Conservation (phyloP, 2,888 invertebrate genomes). For the Cataglyphis cursor region DNA sequence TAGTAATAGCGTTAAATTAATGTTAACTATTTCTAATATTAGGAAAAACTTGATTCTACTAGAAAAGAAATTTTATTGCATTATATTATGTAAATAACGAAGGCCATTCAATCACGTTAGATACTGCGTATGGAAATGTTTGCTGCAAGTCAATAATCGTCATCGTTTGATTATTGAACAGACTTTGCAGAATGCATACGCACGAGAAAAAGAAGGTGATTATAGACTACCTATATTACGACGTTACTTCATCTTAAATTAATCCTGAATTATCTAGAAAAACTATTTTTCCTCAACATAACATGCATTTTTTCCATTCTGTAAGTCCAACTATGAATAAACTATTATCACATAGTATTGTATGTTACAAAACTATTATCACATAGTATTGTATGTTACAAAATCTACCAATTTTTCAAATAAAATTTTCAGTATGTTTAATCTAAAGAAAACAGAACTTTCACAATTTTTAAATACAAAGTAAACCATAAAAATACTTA, state of each 20-base stretch:
- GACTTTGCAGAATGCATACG: neutral
- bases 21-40: neutral
- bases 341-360: neutral
- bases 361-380: neutral
- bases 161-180: slow-evolving; percentile 21
- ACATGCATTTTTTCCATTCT: neutral
- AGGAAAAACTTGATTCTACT: neutral
- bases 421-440: neutral
- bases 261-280: neutral
- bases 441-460: neutral
- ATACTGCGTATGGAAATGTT: slow-evolving; percentile 15
- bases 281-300: neutral
- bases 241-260: neutral
- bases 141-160: slow-evolving; percentile 10
- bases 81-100: neutral
- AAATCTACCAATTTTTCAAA: neutral
- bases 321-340: neutral
- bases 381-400: neutral
- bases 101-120: neutral
- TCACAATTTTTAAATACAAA: neutral
- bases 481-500: neutral
- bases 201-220: slow-evolving; percentile 5
- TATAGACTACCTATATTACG: neutral
- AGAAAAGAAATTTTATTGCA: neutral
- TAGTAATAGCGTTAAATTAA: neutral